These are phyloP conservation scores for Phrynocephalus vlangalii DNA, from an alignment of 2,797 vertebrate species.

Conservation along the genomic window DNA sequence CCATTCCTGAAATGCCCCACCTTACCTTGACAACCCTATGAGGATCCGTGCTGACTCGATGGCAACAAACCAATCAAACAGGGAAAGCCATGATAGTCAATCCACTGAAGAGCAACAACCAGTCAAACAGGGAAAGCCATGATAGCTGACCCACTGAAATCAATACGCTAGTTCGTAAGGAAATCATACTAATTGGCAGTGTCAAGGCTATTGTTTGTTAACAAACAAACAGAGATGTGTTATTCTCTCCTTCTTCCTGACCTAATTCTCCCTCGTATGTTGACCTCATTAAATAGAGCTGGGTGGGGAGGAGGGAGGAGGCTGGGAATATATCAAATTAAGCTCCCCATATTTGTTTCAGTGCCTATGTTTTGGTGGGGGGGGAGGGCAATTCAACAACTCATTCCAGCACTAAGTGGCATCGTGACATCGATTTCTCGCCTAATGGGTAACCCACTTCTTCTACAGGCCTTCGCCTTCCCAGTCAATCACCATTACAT, in stretches of 20 bases:
- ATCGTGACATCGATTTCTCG: conserved; percentile 71
- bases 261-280: conserved; percentile 64
- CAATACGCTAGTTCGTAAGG: too few species aligned
- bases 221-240: background rate
- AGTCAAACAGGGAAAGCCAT: too few species aligned
- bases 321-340: conserved; percentile 35
- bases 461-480: conserved; percentile 32
- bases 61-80: too few species aligned
- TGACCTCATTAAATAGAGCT: conserved; percentile 74
- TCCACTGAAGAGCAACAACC: too few species aligned
- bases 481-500: conserved; percentile 49
- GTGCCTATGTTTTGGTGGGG: conserved; percentile 41
- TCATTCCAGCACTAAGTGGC: conserved; percentile 66
- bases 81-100: too few species aligned
- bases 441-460: conserved; percentile 64
- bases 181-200: too few species aligned
- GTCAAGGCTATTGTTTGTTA: background rate
- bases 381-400: conserved; percentile 54
- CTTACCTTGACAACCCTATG: too few species aligned
- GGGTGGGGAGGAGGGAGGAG: background rate
- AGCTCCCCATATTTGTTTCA: conserved; percentile 61
- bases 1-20: too few species aligned
- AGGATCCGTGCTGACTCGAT: too few species aligned
- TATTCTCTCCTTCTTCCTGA: conserved; percentile 27
- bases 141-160: too few species aligned